Conservation (phyloP, 1,140 invertebrate species). For the Thrips palmi region DNA sequence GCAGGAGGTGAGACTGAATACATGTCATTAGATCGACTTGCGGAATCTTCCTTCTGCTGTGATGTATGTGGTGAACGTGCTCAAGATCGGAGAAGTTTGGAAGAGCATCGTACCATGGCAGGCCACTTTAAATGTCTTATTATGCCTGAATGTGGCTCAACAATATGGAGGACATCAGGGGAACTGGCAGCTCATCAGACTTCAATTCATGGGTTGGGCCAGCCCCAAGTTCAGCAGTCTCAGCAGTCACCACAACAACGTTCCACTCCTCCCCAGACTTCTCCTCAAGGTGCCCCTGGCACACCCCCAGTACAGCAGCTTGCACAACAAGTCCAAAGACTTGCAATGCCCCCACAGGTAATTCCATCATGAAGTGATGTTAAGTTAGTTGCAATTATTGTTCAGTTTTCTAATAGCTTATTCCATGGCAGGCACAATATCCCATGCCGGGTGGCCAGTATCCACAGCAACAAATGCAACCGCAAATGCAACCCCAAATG, state of each 20-base stretch:
- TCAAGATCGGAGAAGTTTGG: constrained; percentile 24
- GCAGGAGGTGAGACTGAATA: constrained; percentile 25
- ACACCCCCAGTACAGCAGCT: constrained; percentile 30
- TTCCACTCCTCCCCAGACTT: constrained; percentile 14
- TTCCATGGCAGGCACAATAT: constrained; percentile 27
- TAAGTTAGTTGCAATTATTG: too few species aligned
- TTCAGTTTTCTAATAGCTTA: constrained; percentile 23
- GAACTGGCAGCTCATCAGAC: constrained; percentile 25
- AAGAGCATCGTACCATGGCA: constrained; percentile 23
- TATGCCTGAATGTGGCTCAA: constrained; percentile 22
- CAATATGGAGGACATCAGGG: constrained; percentile 20
- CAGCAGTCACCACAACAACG: constrained; percentile 18
- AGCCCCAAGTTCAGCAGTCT: constrained; percentile 21
- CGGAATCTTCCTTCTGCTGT: constrained; percentile 24
- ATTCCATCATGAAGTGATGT: constrained; percentile 23
- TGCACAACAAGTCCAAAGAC: constrained; percentile 23
- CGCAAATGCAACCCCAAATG: too few species aligned
- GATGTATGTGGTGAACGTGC: constrained; percentile 28
- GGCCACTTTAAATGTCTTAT: constrained; percentile 28
- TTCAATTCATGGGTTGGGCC: constrained; percentile 21
- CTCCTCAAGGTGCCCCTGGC: too few species aligned
- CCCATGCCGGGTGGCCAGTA: constrained; percentile 23
- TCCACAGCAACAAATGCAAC: constrained; percentile 22
- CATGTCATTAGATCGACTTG: constrained; percentile 26
- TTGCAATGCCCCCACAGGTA: constrained; percentile 20